Evolutionary conservation across 23 tunicate genomes (phyloP).

Genomic region (Diplosoma virens): DNA sequence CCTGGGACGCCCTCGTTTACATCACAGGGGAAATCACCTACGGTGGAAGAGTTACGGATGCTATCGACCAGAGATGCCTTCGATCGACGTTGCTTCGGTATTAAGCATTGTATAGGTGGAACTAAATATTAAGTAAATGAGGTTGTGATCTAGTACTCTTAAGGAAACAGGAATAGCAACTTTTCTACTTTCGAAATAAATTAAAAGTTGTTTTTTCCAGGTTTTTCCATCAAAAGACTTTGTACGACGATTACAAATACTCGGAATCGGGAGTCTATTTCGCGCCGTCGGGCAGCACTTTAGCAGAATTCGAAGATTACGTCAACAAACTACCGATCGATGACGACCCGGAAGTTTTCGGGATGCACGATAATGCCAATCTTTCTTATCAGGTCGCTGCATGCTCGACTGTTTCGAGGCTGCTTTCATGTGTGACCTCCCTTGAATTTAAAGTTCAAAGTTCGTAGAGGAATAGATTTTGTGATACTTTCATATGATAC

Average conservation of each 20-base stretch:
- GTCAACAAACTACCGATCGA: constrained; percentile 65
- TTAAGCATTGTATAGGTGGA: too few relatives aligned
- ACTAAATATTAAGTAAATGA: too few relatives aligned
- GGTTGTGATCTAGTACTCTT: too few relatives aligned
- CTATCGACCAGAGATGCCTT: constrained; percentile 83
- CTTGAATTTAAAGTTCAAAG: too few relatives aligned
- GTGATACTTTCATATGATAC: too few relatives aligned
- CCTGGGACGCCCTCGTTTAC: constrained; percentile 90
- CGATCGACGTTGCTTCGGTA: constrained; percentile 61
- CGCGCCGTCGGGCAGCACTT: constrained; percentile 69
- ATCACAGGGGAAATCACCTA: constrained; percentile 92
- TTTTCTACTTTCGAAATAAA: too few relatives aligned
- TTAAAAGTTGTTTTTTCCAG: constrained; percentile 9
- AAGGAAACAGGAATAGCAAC: too few relatives aligned
- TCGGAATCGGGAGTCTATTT: constrained; percentile 89
- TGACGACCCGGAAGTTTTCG: constrained; percentile 85
- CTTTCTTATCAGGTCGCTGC: constrained; percentile 83
- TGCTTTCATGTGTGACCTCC: too few relatives aligned
- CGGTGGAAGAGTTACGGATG: constrained; percentile 87
- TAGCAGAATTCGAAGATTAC: constrained; percentile 64
- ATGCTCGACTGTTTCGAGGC: too few relatives aligned
- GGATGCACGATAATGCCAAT: constrained; percentile 93
- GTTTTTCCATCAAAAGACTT: constrained; percentile 55
- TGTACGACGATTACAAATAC: constrained; percentile 68
- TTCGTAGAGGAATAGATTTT: too few relatives aligned